Percentiles rank a stretch among this genome's conserved stretches.
Evolutionary conservation across 1,140 invertebrate species (phyloP).

Genomic region (Drosophila bifasciata): DNA sequence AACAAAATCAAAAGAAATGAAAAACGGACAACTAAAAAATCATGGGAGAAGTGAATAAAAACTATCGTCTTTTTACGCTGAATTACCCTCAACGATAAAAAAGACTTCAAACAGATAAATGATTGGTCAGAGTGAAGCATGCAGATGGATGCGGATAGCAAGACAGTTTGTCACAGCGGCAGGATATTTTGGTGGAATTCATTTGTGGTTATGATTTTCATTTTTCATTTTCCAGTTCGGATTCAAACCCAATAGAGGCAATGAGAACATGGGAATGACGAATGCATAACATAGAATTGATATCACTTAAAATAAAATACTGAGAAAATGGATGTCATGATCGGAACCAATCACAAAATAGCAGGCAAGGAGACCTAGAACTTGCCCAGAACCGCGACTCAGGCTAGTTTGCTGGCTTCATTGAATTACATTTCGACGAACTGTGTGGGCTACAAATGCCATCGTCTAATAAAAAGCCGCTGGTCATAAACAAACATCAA

Average conservation of each 20-base stretch:
- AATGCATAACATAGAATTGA: not conserved
- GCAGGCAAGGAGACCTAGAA: not conserved
- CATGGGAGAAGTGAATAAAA: constrained; percentile 1
- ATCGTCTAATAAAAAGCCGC: too few species aligned
- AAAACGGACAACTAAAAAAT: not conserved
- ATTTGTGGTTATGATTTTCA: too few species aligned
- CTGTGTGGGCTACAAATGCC: too few species aligned
- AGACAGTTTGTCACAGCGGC: too few species aligned
- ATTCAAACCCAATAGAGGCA: constrained; percentile 72
- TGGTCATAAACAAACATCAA: too few species aligned
- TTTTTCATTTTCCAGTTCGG: too few species aligned
- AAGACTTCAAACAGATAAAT: constrained; percentile 17
- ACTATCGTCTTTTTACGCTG: constrained; percentile 7
- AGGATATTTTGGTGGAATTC: too few species aligned
- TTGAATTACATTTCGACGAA: constrained; percentile 51
- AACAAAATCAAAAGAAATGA: too few species aligned
- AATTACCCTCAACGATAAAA: constrained; percentile 12
- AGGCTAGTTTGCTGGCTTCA: constrained; percentile 18
- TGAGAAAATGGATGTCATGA: not conserved
- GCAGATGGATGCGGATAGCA: too few species aligned
- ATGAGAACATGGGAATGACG: constrained; percentile 63
- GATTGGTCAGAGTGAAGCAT: constrained; percentile 7
- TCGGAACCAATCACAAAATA: not conserved
- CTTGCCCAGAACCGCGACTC: too few species aligned
- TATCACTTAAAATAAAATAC: not conserved